Evolutionary conservation across 2,797 vertebrate genomes (phyloP).

Genomic region (Poliocrania exsul): DNA sequence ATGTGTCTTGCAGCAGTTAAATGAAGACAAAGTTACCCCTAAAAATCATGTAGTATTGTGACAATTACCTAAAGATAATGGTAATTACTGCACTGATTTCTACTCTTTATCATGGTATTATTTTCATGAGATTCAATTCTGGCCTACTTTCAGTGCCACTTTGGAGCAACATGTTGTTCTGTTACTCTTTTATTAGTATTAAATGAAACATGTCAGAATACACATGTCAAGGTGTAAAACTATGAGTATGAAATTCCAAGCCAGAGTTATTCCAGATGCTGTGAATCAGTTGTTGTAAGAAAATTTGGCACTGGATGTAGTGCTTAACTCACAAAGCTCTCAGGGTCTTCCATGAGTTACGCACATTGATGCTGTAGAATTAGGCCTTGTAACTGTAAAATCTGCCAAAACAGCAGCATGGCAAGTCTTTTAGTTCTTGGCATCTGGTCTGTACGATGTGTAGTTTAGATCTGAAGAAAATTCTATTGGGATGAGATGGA

Average conservation of each 20-base stretch:
- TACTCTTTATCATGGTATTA: not conserved
- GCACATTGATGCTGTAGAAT: not conserved
- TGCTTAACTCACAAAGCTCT: not conserved
- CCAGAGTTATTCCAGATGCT: not conserved
- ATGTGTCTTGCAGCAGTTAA: not conserved
- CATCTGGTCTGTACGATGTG: not conserved
- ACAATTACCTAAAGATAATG: not conserved
- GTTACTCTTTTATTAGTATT: not conserved
- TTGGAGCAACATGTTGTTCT: not conserved
- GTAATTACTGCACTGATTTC: not conserved
- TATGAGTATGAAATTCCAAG: not conserved
- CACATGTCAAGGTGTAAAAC: not conserved
- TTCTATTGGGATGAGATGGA: not conserved
- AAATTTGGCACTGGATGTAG: not conserved
- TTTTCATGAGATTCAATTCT: not conserved
- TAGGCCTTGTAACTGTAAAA: not conserved
- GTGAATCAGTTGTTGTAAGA: not conserved
- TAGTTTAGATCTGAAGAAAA: not conserved
- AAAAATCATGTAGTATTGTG: not conserved
- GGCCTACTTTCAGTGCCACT: not conserved
- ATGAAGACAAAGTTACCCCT: not conserved
- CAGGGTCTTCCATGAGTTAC: not conserved
- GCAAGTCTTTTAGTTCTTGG: constrained; percentile 6
- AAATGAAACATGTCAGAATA: not conserved
- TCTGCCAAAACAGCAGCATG: not conserved